Base-by-base conservation (phyloP, 2,888 invertebrate species). In the Cephus rjabovi region DNA sequence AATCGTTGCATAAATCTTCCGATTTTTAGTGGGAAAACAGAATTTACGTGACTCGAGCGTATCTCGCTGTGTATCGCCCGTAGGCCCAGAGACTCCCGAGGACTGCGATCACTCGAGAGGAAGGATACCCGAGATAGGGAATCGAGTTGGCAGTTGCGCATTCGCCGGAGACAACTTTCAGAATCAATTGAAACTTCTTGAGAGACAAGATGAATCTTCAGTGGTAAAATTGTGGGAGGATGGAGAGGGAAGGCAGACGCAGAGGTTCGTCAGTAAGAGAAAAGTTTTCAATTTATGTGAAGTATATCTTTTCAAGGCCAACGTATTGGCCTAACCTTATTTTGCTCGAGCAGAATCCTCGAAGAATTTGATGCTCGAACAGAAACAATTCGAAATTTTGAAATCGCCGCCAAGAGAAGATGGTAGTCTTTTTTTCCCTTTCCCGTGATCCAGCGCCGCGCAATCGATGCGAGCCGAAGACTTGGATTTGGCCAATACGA, bases 121-220 rank as follows among this genome's bases (percentile, higher is more conserved):
- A 23, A 23, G 56, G 56, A 56, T 56, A 56, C 56, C 56, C 56
- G 15, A 71, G 15, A 71, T 4, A 71, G 71, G 23, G 31, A 71
- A 71, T 71, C 31, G 71, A 71, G 71, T 33, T 23, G 71, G 33
- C 33, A 83, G 82, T 83, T 81, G 84, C 81, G 84, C 79, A 81
- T 85, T 85, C 82, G 84, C 83, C 76, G 83, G 85, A 84, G 87
- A 87, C 85, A 84, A 87, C 86, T 86, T 87, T 86, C 81, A 75
- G 86, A 84, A 87, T 89, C 87, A 88, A 89, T 89, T 87, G 87
- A 87, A 87, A 87, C 85, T 87, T 86, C 86, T 86, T 86, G 86
- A 83, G 86, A 84, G 84, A 85, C 84, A 75, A 82, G 81, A 81
- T 81, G 80, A 56, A 37, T 34, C 69, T 80, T 80, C 80, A 79